phyloP scores from a whole-genome alignment of 2,888 invertebrate genomes.

The Oxytorus armatus region DNA sequence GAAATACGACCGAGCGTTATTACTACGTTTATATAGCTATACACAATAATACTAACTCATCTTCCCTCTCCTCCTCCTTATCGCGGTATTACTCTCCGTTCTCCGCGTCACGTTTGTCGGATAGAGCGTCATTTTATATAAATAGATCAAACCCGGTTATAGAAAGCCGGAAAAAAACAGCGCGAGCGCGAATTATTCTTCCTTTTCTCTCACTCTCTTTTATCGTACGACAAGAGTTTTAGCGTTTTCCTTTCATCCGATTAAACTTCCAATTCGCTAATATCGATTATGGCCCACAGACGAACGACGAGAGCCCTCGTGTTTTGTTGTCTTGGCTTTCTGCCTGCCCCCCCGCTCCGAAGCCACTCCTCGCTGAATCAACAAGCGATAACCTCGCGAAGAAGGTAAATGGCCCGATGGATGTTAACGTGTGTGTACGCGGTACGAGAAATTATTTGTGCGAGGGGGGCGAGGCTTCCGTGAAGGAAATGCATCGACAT shows the following conservation, averaged over 20 bases:
- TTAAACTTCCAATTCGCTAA: constrained; percentile 1
- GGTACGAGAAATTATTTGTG: constrained; percentile 35
- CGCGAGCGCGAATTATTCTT: background rate
- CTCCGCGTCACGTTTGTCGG: constrained; percentile 10
- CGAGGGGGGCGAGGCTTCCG: constrained; percentile 47
- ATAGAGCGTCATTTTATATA: constrained; percentile 46
- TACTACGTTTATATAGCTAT: too few relatives aligned
- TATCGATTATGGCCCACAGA: constrained; percentile 21
- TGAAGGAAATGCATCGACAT: constrained; percentile 20
- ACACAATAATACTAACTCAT: constrained; percentile 6
- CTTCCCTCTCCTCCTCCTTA: too few relatives aligned
- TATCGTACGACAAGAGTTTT: background rate
- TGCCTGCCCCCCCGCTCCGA: background rate
- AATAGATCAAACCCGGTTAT: constrained; percentile 30
- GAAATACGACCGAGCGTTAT: too few relatives aligned
- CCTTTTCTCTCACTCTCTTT: background rate
- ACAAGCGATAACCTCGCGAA: constrained; percentile 36
- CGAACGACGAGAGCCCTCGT: background rate
- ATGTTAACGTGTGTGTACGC: constrained; percentile 3
- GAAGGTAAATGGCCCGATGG: constrained; percentile 20
- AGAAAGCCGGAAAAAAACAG: background rate
- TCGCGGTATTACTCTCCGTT: background rate
- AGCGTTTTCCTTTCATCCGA: background rate
- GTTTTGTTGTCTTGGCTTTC: constrained; percentile 18
- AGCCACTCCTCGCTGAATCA: constrained; percentile 19